phyloP scores from a whole-genome alignment of 1,140 invertebrate genomes.

The Triops longicaudatus region DNA sequence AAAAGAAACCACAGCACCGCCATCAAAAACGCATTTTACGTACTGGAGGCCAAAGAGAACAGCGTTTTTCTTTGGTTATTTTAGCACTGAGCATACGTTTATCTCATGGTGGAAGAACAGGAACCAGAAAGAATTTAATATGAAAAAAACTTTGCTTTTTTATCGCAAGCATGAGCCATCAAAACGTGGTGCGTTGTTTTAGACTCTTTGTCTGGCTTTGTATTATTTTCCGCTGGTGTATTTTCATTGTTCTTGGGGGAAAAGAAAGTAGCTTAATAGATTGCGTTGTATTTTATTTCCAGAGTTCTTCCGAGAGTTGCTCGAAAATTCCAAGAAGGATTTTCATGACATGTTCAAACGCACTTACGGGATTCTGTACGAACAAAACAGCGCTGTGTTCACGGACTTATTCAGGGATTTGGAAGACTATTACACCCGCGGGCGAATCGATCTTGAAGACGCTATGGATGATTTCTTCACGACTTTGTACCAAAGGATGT shows the following conservation, averaged over 20 bases:
- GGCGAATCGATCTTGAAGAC: constrained; percentile 67
- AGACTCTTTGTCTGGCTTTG: too few relatives aligned
- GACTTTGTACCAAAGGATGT: constrained; percentile 91
- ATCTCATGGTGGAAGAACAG: background rate
- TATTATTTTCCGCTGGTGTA: background rate
- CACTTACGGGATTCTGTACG: constrained; percentile 91
- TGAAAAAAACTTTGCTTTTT: too few relatives aligned
- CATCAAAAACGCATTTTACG: background rate
- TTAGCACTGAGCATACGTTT: background rate
- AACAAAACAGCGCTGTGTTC: constrained; percentile 87
- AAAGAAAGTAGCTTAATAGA: background rate
- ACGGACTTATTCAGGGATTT: constrained; percentile 81
- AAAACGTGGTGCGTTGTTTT: too few relatives aligned
- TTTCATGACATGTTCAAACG: constrained; percentile 90
- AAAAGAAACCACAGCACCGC: background rate
- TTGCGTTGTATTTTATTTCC: constrained; percentile 29
- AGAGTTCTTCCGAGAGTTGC: constrained; percentile 79
- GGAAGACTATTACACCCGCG: constrained; percentile 78
- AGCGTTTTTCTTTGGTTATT: background rate
- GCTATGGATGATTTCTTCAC: constrained; percentile 90
- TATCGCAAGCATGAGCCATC: too few relatives aligned
- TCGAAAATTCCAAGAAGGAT: constrained; percentile 69
- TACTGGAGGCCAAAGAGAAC: background rate
- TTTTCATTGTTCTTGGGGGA: background rate
- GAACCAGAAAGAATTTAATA: background rate